Base-by-base conservation (phyloP, 2,113 vertebrate species). In the Ciconia boyciana region DNA sequence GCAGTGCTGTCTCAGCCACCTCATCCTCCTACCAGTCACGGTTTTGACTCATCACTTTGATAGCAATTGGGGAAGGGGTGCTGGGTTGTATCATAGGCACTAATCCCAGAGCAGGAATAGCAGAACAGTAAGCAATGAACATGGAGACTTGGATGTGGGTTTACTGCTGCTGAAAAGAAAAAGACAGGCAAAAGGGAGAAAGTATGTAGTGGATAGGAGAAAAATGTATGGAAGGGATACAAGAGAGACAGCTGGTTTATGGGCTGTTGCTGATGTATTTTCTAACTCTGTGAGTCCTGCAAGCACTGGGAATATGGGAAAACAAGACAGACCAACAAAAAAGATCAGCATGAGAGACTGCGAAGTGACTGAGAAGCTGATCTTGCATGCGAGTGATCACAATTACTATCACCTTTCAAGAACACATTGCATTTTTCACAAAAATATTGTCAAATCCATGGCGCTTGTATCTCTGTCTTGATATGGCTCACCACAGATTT, bases 11-110 rank as follows among this genome's bases (percentile, higher is more conserved):
- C 39, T 75, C 83, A 83, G 36, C 62, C 26, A 32, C 68, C 20
- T 57, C 64, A 52, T 44, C 25, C 80, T 76, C 57, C 46, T 7
- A 58, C 75, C 17, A 21, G 22, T 4, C 0, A 0, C 29, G n/a
- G 43, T 21, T 82, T 68, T 57, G 57, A n/a, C 14, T 52, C 22
- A 48, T 15, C 24, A 18, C 49, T 71, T 70, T 11, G 28, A 18
- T 6, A 76, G 19, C n/a, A 60, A 0, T 60, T 87, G 64, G 85
- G 57, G 65, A 89, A 78, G 36, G 39, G 36, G 4, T 51, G 52
- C 54, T 85, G 61, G 19, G 17, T 20, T n/a, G 25, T 68, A 19
- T 39, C 34, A 62, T 6, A 60, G 52, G 54, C 44, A 34, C 34
- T 61, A 34, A 80, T 43, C 61, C 31, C 49, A 44, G 19, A 60